A percentile compares a stretch with the other conserved stretches of the same genome.
phyloP scores from a whole-genome alignment of 2,113 vertebrate species.

The Onychorhynchus coronatus region DNA sequence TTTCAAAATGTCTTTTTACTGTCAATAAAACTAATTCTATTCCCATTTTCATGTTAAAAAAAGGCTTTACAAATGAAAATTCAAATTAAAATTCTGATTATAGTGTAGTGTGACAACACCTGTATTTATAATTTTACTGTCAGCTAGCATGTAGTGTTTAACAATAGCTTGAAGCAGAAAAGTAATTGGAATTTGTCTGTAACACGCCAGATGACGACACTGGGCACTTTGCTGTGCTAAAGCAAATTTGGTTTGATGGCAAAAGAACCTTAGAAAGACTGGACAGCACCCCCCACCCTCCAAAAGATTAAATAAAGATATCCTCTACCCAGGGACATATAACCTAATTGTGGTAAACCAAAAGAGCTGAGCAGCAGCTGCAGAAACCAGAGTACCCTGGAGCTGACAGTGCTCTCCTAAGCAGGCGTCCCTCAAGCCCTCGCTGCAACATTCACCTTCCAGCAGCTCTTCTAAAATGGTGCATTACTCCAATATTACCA shows the following conservation, averaged over 20 bases:
- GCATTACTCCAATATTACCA: neutral
- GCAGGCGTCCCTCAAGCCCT: neutral
- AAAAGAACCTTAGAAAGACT: conserved; percentile 75
- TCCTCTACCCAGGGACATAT: neutral
- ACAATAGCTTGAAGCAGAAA: conserved; percentile 84
- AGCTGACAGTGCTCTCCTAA: neutral
- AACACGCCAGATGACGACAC: conserved; percentile 82
- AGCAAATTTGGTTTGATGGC: conserved; percentile 78
- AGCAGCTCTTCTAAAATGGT: neutral
- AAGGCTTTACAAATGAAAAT: conserved; percentile 86
- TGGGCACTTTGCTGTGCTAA: conserved; percentile 71
- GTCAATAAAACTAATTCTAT: conserved; percentile 89
- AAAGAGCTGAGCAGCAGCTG: neutral
- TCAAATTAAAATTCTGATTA: conserved; percentile 91
- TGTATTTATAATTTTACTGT: conserved; percentile 91
- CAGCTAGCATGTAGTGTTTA: conserved; percentile 85
- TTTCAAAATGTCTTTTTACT: conserved; percentile 88
- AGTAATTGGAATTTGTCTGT: conserved; percentile 88
- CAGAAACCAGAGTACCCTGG: neutral
- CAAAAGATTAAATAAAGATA: conserved; percentile 39
- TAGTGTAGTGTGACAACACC: conserved; percentile 88
- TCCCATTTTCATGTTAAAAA: conserved; percentile 81
- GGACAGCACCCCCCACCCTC: neutral
- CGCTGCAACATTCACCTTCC: neutral
- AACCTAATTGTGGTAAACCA: neutral